These are phyloP conservation scores for Cremastinae sp. DNA, from an alignment of 2,888 invertebrate species.

Conservation along the genomic window DNA sequence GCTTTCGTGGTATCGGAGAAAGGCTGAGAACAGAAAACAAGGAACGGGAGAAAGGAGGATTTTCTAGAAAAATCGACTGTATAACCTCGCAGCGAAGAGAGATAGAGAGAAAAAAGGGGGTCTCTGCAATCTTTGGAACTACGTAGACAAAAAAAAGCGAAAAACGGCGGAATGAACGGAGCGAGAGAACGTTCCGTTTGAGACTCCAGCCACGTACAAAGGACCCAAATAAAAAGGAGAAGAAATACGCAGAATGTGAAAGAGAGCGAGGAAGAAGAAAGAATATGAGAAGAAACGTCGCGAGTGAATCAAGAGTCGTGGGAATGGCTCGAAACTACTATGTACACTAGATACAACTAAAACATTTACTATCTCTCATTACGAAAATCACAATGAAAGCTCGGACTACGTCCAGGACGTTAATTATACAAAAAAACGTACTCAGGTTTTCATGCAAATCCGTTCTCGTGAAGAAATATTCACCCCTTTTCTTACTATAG, in stretches of 20 bases:
- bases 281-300: background rate
- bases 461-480: too few relatives aligned
- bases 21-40: background rate
- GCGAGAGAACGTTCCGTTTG: slow-evolving; percentile 50
- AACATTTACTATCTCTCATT: too few relatives aligned
- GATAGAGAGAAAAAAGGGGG: slow-evolving; percentile 3
- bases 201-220: slow-evolving; percentile 53
- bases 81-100: background rate
- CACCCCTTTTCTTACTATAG: too few relatives aligned
- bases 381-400: too few relatives aligned
- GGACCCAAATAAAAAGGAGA: slow-evolving; percentile 20
- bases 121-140: slow-evolving; percentile 49
- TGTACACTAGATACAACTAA: too few relatives aligned
- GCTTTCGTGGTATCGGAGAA: slow-evolving; percentile 18
- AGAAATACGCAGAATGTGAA: slow-evolving; percentile 39
- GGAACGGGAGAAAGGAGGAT: background rate
- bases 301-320: slow-evolving; percentile 9
- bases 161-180: slow-evolving; percentile 37
- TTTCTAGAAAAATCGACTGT: background rate
- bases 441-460: too few relatives aligned
- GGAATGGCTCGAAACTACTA: too few relatives aligned
- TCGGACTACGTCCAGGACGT: too few relatives aligned
- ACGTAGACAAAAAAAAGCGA: slow-evolving; percentile 10
- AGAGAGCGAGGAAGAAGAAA: slow-evolving; percentile 24
- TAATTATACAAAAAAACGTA: too few relatives aligned